Base-by-base conservation (phyloP, 92 coral and sea anemone genomes). In the Palythoa grandiflora region DNA sequence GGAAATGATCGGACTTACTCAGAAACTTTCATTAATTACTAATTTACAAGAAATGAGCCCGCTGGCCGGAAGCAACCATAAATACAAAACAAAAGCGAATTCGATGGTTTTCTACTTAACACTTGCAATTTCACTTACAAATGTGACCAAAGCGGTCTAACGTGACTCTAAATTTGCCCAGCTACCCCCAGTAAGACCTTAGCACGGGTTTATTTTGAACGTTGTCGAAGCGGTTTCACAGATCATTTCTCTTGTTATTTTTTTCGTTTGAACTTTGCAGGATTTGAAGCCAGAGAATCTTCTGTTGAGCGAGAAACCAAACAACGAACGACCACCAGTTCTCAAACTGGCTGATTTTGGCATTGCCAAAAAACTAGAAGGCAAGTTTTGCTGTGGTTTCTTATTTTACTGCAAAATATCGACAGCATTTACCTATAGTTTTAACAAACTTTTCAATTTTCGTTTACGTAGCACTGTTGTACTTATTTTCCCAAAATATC, bases 211-310 rank as follows among this genome's bases (percentile, higher is more conserved):
- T 55, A 55, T 5, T 2, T 6, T 44, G 48, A 44, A 44, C 7
- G 50, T 6, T 68, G 2, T 5, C 37, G 5, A 35, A 8, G 39
- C 12, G 28, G 47, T 71, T 63, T 71, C 12, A 47, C 3, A 9
- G 11, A 20, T 1, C 37, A 3, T 6, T 35, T 37, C 10, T 60
- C 21, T 47, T 79, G 6, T 20, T 53, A 21, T 20, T 35, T 1
- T 13, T 9, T 74, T 84, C 57, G 51, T 80, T 77, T 53, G 14
- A 44, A 52, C 9, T 35, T 57, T 76, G 9, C 77, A 96, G 98
- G 98, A 96, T 88, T 89, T 96, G 78, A 96, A 96, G 81, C 98
- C 98, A 61, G 98, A 96, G 84, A 96, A 96, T 90, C 88, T 95
- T 38, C 87, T 96, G 40, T 80, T 96, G 70, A 92, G 94, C 47